Evolutionary conservation across 2,113 vertebrate genomes (phyloP).

Genomic region (Erpornis zantholeuca): DNA sequence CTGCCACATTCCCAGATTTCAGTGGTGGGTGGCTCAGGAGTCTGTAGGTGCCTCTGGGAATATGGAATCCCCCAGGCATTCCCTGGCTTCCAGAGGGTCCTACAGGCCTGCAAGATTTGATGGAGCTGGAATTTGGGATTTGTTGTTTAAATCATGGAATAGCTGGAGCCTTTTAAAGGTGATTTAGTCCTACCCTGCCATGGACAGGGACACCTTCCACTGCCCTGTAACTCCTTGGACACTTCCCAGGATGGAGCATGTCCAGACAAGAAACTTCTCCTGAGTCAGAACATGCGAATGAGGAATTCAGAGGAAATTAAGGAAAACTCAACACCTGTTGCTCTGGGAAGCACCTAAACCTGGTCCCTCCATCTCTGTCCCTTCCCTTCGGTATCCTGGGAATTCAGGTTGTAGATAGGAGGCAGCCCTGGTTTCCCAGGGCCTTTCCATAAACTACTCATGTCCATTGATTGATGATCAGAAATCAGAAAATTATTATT

Average conservation of each 20-base stretch:
- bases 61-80: neutral
- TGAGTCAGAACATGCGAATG: neutral
- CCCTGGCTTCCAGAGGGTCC: neutral
- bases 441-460: no score
- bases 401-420: no score
- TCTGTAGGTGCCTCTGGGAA: neutral
- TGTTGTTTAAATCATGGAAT: neutral
- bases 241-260: neutral
- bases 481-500: no score
- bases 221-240: neutral
- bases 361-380: neutral
- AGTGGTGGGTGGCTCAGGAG: neutral
- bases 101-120: neutral
- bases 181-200: neutral
- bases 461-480: no score
- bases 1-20: neutral
- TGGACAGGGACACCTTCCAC: neutral
- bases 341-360: neutral
- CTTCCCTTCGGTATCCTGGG: fast-evolving
- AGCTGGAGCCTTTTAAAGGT: neutral
- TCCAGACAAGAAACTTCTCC: neutral
- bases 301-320: neutral
- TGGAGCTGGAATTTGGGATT: neutral
- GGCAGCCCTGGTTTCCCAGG: no score
- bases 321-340: neutral